A percentile compares a stretch with the other conserved stretches of the same genome.
phyloP scores from a whole-genome alignment of 2,113 vertebrate species.

The Empidonax traillii region DNA sequence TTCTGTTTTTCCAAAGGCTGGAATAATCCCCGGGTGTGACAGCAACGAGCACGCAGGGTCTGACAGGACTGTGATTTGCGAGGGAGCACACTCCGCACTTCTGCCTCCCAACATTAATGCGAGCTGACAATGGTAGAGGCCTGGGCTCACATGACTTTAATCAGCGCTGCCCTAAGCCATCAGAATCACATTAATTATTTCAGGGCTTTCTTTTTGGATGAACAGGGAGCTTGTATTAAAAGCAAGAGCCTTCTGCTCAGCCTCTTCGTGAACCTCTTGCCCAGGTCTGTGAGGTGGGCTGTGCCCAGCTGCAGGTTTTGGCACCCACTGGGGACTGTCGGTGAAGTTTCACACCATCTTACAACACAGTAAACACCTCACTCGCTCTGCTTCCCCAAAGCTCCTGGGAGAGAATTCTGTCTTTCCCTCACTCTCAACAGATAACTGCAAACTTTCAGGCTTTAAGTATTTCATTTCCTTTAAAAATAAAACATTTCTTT shows the following conservation, averaged over 20 bases:
- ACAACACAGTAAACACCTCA: not conserved
- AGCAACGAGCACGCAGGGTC: not conserved
- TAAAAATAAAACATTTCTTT: not conserved
- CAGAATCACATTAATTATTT: conserved; percentile 68
- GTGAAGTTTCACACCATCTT: conserved; percentile 68
- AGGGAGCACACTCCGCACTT: conserved; percentile 16
- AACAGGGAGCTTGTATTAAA: not conserved
- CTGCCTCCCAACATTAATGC: conserved; percentile 60
- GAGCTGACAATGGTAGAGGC: conserved; percentile 76
- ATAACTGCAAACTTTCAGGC: conserved; percentile 23
- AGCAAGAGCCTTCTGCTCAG: conserved; percentile 17
- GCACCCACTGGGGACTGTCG: not conserved
- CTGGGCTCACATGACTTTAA: conserved; percentile 68
- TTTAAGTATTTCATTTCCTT: not conserved
- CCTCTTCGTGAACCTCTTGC: not conserved
- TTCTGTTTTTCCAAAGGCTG: conserved; percentile 56
- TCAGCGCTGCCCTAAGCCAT: conserved; percentile 53
- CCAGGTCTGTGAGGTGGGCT: not conserved
- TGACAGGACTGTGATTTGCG: conserved; percentile 33
- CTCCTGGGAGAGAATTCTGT: not conserved
- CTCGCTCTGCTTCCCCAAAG: not conserved
- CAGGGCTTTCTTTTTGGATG: conserved; percentile 56
- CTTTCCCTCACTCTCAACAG: not conserved
- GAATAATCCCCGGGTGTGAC: conserved; percentile 11
- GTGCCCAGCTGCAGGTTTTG: not conserved